These are phyloP conservation scores for Chaetophractus vellerosus DNA, from an alignment of 2,797 vertebrate species.

Conservation along the genomic window DNA sequence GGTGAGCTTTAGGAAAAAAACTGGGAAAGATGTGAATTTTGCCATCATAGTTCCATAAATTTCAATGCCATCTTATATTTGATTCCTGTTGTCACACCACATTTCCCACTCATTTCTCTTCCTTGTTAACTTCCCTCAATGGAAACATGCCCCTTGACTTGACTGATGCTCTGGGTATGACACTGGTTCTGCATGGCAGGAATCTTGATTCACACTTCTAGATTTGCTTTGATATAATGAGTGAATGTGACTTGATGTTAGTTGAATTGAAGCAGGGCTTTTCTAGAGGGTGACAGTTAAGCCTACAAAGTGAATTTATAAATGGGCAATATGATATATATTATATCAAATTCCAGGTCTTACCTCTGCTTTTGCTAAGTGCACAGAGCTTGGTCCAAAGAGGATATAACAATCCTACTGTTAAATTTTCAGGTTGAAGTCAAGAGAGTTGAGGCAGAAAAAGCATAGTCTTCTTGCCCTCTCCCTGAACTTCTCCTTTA, in stretches of 20 bases:
- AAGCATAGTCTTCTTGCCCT: neutral
- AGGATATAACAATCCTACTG: neutral
- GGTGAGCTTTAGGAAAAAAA: neutral
- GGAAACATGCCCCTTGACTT: neutral
- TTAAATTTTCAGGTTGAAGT: neutral
- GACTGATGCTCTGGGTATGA: neutral
- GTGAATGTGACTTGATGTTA: neutral
- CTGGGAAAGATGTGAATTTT: neutral
- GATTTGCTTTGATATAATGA: neutral
- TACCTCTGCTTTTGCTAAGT: neutral
- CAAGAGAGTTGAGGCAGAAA: neutral
- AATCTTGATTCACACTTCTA: neutral
- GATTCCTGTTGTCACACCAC: neutral
- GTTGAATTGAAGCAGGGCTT: neutral
- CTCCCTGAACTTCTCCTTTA: neutral
- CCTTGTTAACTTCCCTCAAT: neutral
- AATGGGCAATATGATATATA: neutral
- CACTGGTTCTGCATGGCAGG: neutral
- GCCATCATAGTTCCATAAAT: neutral
- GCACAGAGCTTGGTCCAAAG: neutral
- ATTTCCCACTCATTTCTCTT: neutral
- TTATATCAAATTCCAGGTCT: neutral
- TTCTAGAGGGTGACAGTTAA: neutral
- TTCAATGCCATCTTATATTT: neutral
- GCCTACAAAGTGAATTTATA: neutral